Evolutionary conservation across 2,888 invertebrate species (phyloP), one percentile per base, ranked within the genome.

Genomic region (Chrysopilus asiliformis): DNA sequence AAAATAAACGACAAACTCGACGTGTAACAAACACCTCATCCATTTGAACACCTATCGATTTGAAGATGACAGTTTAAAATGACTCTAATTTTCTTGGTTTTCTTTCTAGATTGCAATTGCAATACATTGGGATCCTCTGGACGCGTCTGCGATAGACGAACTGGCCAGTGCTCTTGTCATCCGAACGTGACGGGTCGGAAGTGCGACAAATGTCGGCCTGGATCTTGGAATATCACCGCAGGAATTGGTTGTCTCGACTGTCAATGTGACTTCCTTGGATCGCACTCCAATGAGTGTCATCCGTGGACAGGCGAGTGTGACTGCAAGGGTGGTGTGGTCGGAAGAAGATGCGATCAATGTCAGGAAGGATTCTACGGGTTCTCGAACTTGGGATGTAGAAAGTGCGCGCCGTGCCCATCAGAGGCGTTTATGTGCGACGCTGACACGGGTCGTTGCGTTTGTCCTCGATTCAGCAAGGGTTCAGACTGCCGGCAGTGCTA

Each of bases 401-500:
- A 86, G 25, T 90, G 90, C 53, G 83, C 85, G 10, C 63, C 68
- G 1, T 90, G 90, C 55, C 71, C 76, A 38, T 71, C 74, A 36
- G 76, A 79, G 17, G 91, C 89, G 5, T 87, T 90, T 56, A 76
- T 90, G 36, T 98, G 97, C 56, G 87, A 95, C 51, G 75, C 82
- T 0, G 70, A 76, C 45, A 86, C 79, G 34, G 97, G 97, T 1
- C 76, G 85, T 39, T 98, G 98, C 63, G 78, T 87, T 40, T 97
- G 95, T 53, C 94, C 95, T 4, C 75, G 75, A 0, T 71, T 83
- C 38, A 86, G 90, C 12, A 76, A 79, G 41, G 97, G 97, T 6
- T 69, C 76, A 9, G 71, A 74, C 19, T 95, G 94, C 56, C 74
- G 79, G 39, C 73, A 74, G 45, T 94, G 94, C 58, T 70, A 76